These are phyloP conservation scores for Temnopleurus reevesii DNA, from an alignment of 53 echinoderm and acorn worm species.

Conservation along the genomic window DNA sequence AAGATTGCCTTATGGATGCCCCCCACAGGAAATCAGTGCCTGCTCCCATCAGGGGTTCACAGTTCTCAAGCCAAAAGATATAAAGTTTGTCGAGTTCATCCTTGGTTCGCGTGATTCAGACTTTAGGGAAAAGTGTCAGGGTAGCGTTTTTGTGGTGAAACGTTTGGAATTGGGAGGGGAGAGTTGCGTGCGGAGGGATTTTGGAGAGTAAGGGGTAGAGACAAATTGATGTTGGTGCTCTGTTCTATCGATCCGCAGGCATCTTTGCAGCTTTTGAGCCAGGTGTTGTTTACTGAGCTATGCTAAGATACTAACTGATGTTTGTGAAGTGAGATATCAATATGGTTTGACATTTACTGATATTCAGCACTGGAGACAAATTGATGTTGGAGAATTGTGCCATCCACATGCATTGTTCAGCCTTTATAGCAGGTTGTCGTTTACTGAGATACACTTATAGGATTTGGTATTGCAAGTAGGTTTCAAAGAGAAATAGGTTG, in stretches of 20 bases:
- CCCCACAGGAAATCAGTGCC: slow-evolving; percentile 7
- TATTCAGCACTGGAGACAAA: not conserved
- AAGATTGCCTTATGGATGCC: not conserved
- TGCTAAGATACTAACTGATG: too few relatives aligned
- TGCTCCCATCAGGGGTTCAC: not conserved
- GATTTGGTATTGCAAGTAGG: too few relatives aligned
- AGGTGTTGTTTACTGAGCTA: too few relatives aligned
- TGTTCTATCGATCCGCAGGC: too few relatives aligned
- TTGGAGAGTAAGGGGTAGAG: too few relatives aligned
- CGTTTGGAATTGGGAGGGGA: not conserved
- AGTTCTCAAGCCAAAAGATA: not conserved
- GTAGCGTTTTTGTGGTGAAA: not conserved
- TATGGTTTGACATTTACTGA: too few relatives aligned
- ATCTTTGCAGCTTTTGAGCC: too few relatives aligned
- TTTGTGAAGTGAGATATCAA: too few relatives aligned
- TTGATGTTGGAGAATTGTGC: not conserved
- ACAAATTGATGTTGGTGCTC: too few relatives aligned
- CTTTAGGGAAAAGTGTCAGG: not conserved
- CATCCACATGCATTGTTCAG: not conserved
- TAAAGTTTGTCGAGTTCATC: not conserved
- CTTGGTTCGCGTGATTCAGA: not conserved
- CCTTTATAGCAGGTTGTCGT: not conserved
- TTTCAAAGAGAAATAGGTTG: too few relatives aligned
- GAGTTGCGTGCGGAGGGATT: too few relatives aligned
- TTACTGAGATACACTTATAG: not conserved